Evolutionary conservation across 2,888 invertebrate genomes (phyloP), one percentile per base, ranked within the genome.

Genomic region (Drosophila pullipes): DNA sequence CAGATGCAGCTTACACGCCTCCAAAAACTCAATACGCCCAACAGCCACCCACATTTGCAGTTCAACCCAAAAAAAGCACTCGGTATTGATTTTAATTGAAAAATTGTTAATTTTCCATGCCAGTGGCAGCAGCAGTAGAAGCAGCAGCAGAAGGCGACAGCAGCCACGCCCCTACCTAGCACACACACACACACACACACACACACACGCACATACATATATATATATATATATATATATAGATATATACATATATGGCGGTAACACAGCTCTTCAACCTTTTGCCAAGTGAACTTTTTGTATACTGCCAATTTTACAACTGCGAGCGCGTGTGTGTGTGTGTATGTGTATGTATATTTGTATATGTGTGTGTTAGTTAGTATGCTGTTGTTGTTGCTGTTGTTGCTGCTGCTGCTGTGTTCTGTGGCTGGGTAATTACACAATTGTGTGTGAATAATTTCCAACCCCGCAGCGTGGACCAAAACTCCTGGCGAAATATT

Each of bases 31-130:
- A 31, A 22, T 3, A 16, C 68, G 25, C 47, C 50, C 47, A 41
- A 50, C 47, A 16, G 44, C 47, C 66, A 63, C 62, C 71, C 67
- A 65, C 65, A 64, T 60, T 74, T 68, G 37, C 78, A 65, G 70
- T 69, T 68, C 33, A 76, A 58, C 63, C 68, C 68, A 81, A 83
- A 76, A 75, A 69, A 79, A 75, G 62, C 62, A 85, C 88, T 83
- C 80, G 82, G 84, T 93, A 93, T 93, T 93, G 93, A 93, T 92
- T 93, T 93, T 93, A 93, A 93, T 93, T 93, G 92, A 91, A 92
- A 93, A 93, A 93, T 93, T 93, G 93, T 92, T 93, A 93, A 93
- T 93, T 93, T 93, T 91, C 92, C 87, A 92, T 82, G 90, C 85
- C 83, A 82, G 77, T 78, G 82, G 61, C 78, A 80, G 70, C 77